A percentile compares a stretch with the other conserved stretches of the same genome.
These are phyloP conservation scores for Mesoclemmys tuberculata DNA, from an alignment of 2,113 vertebrate genomes.

Conservation along the genomic window DNA sequence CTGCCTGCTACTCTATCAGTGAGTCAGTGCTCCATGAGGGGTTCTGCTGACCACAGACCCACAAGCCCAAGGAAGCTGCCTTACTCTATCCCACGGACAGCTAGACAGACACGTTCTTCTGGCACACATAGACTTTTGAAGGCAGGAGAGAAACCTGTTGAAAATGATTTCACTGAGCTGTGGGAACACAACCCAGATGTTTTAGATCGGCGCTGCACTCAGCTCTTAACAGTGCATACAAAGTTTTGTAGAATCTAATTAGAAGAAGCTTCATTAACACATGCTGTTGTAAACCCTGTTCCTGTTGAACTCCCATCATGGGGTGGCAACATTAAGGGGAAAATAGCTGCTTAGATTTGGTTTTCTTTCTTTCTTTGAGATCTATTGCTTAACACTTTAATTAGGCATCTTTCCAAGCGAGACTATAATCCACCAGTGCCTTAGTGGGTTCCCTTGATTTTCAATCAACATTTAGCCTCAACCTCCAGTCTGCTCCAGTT, in stretches of 20 bases:
- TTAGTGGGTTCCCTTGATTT: not conserved
- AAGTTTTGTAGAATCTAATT: not conserved
- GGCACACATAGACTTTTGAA: not conserved
- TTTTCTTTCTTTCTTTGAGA: not conserved
- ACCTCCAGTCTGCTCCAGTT: not conserved
- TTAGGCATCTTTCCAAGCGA: not conserved
- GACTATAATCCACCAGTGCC: not conserved
- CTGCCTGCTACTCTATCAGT: not conserved
- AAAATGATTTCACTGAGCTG: not conserved
- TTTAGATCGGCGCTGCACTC: not conserved
- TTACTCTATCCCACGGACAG: not conserved
- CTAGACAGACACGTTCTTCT: not conserved
- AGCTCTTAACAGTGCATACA: not conserved
- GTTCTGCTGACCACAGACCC: not conserved
- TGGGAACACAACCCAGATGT: not conserved
- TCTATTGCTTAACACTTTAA: not conserved
- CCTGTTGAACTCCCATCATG: not conserved
- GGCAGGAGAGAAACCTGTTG: not conserved
- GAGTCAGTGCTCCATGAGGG: not conserved
- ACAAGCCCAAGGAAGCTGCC: not conserved
- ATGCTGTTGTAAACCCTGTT: not conserved
- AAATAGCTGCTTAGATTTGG: accelerated
- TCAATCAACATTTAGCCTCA: not conserved
- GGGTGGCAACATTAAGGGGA: accelerated
- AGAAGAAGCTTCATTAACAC: not conserved